phyloP scores from a whole-genome alignment of 2,113 vertebrate species.

The Pachycephala philippinensis region DNA sequence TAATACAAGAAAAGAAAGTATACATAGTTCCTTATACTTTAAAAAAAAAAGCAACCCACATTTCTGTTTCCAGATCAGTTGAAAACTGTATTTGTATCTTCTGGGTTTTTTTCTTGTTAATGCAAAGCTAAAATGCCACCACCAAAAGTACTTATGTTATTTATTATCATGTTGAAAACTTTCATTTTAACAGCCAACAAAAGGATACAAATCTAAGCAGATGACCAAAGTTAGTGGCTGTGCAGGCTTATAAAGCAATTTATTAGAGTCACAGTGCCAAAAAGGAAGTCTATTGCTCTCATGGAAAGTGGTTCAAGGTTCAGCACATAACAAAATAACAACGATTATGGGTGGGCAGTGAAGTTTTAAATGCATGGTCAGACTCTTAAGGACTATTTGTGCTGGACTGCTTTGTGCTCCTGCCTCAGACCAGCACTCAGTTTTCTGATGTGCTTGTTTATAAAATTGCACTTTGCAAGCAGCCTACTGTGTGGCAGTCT shows the following conservation, averaged over 20 bases:
- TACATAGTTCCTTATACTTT: neutral
- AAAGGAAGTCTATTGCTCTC: neutral
- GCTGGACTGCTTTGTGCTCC: neutral
- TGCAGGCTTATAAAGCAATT: neutral
- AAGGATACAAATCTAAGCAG: neutral
- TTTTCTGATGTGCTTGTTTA: neutral
- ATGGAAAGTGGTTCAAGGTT: constrained; percentile 5
- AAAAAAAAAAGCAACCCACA: neutral
- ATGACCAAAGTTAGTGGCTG: neutral
- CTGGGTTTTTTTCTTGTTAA: neutral
- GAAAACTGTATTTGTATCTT: neutral
- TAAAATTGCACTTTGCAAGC: neutral
- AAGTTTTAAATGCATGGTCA: neutral
- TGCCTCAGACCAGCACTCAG: neutral
- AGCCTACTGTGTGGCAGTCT: neutral
- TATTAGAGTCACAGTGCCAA: neutral
- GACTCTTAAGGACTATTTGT: neutral
- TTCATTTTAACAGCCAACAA: neutral
- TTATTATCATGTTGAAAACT: neutral
- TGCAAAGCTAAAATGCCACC: neutral
- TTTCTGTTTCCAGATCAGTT: neutral
- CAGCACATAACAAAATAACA: neutral
- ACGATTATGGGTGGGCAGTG: neutral
- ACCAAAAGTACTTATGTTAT: neutral
- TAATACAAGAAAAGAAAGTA: neutral